Evolutionary conservation across 2,888 invertebrate species (phyloP).

Genomic region (Drosophila falleni): DNA sequence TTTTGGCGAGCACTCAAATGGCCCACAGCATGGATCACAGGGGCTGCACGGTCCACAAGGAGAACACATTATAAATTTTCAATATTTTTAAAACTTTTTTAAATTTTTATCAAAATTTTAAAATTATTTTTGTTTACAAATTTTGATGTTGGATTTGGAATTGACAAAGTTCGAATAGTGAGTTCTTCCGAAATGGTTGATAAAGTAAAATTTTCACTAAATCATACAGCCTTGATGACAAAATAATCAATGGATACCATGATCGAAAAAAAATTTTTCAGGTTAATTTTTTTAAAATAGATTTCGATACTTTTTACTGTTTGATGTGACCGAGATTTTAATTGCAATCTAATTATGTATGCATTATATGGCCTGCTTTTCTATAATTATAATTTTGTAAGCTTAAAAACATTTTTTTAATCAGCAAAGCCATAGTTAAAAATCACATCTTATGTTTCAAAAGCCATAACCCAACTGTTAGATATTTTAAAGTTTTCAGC

Average conservation of each 20-base stretch:
- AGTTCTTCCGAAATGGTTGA: not conserved
- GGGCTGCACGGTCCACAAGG: conserved; percentile 16
- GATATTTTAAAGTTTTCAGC: not conserved
- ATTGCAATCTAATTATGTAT: no score
- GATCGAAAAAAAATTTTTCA: not conserved
- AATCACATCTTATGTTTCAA: not conserved
- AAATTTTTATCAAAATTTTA: not conserved
- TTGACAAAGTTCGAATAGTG: conserved; percentile 6
- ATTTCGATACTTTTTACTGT: no score
- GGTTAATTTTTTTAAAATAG: no score
- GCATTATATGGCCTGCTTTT: no score
- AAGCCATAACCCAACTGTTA: not conserved
- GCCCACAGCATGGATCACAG: conserved; percentile 13
- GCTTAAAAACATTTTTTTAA: no score
- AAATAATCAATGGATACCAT: not conserved
- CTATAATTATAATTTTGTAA: no score
- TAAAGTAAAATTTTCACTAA: not conserved
- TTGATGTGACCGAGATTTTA: no score
- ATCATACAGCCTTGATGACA: not conserved
- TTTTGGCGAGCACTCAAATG: conserved; percentile 14
- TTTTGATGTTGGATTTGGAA: conserved; percentile 11
- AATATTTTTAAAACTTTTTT: not conserved
- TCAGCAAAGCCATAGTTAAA: no score
- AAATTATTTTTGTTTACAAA: not conserved
- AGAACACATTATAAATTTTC: conserved; percentile 4